A percentile compares a stretch with the other conserved stretches of the same genome.
phyloP scores from a whole-genome alignment of 2,797 vertebrate genomes.

The Muraenolepis orangiensis region DNA sequence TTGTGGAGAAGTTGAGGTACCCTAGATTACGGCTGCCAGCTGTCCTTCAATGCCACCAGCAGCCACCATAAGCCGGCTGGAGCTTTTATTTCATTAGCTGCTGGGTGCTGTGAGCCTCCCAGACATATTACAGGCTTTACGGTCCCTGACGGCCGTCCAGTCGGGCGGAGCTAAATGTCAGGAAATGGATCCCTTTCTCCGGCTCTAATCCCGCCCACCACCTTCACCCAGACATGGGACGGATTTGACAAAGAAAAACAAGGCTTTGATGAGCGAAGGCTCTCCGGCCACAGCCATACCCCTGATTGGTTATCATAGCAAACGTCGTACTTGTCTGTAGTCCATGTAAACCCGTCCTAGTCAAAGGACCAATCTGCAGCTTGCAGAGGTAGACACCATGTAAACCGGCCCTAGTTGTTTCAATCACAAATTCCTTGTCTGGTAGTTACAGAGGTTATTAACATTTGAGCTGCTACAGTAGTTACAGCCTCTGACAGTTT shows the following conservation, averaged over 20 bases:
- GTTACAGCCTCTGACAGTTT: not conserved
- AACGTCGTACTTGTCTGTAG: slow-evolving; percentile 28
- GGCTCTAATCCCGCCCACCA: slow-evolving; percentile 44
- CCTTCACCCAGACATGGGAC: slow-evolving; percentile 30
- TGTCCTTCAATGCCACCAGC: slow-evolving; percentile 24
- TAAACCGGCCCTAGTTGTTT: slow-evolving; percentile 56
- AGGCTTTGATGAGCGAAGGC: slow-evolving; percentile 25
- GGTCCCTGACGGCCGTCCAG: slow-evolving; percentile 37
- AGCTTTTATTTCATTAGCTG: slow-evolving; percentile 62
- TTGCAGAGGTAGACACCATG: slow-evolving; percentile 60
- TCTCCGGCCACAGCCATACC: not conserved
- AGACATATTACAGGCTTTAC: slow-evolving; percentile 53
- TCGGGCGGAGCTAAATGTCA: slow-evolving; percentile 54
- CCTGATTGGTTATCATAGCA: slow-evolving; percentile 24
- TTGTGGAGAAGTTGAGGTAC: slow-evolving; percentile 4
- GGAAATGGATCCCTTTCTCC: slow-evolving; percentile 53
- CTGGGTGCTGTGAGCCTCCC: slow-evolving; percentile 43
- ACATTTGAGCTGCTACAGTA: not conserved
- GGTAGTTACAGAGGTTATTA: too few relatives aligned
- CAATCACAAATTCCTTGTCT: too few relatives aligned
- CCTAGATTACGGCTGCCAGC: slow-evolving; percentile 24
- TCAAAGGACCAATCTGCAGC: slow-evolving; percentile 29
- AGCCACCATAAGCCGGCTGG: slow-evolving; percentile 34
- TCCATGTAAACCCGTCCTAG: slow-evolving; percentile 22
- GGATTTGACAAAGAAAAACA: slow-evolving; percentile 15